A percentile compares a stretch with the other conserved stretches of the same genome.
Evolutionary conservation across 64 coral and sea anemone genomes (phyloP).

Genomic region (Pachyseris speciosa): DNA sequence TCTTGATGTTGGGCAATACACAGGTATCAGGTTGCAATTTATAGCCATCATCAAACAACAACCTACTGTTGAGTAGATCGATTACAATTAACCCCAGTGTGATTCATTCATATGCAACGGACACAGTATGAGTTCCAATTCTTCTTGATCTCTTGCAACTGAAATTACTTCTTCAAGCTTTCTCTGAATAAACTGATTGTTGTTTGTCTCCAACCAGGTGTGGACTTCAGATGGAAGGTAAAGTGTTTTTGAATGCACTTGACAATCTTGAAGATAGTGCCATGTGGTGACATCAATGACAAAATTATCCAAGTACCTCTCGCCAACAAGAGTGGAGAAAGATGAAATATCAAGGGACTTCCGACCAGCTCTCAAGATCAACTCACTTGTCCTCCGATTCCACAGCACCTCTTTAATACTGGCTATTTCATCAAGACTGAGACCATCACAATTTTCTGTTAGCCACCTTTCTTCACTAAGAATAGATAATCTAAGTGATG

Average conservation of each 20-base stretch:
- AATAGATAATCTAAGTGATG: background rate
- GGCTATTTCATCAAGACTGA: background rate
- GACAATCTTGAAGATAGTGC: slow-evolving; percentile 21
- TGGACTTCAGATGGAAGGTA: slow-evolving; percentile 54
- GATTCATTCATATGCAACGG: background rate
- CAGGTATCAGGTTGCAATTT: background rate
- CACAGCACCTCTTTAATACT: slow-evolving; percentile 36
- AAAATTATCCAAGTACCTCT: slow-evolving; percentile 58
- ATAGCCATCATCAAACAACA: background rate
- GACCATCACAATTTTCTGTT: background rate
- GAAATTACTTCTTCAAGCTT: background rate
- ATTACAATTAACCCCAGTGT: slow-evolving; percentile 6
- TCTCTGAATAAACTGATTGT: background rate
- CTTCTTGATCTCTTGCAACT: background rate
- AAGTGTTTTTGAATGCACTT: background rate
- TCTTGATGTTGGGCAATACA: too few relatives aligned
- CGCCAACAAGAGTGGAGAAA: slow-evolving; percentile 51
- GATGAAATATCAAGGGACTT: slow-evolving; percentile 59
- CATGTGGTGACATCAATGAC: slow-evolving; percentile 33
- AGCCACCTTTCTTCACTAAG: slow-evolving; percentile 32
- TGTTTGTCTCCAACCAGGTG: slow-evolving; percentile 18
- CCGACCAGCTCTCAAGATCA: slow-evolving; percentile 21
- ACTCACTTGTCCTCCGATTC: background rate
- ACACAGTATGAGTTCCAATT: background rate
- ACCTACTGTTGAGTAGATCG: background rate